Conservation (phyloP, 1,140 invertebrate species). For the Sycophila sp. region DNA sequence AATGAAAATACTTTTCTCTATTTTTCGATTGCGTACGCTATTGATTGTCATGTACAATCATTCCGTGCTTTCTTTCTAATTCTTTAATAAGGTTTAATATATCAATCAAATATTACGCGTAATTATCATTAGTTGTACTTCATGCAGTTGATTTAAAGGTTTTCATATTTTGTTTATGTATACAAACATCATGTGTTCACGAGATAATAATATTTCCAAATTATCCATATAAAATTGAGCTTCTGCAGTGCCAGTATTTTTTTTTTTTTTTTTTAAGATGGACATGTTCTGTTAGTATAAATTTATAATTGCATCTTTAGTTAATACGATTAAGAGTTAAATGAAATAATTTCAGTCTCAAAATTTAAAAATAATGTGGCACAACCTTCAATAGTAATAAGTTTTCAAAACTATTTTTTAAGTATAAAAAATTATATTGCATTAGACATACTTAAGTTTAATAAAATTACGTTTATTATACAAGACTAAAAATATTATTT, state of each 20-base stretch:
- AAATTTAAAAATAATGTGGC: neutral
- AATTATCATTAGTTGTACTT: too few species aligned
- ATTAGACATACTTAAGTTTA: too few species aligned
- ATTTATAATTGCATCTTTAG: too few species aligned
- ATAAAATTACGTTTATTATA: too few species aligned
- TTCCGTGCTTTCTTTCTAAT: constrained; percentile 4
- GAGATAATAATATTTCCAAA: neutral
- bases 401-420: neutral
- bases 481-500: too few species aligned
- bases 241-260: neutral
- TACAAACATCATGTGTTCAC: too few species aligned
- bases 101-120: too few species aligned
- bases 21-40: constrained; percentile 26
- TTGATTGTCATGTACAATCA: constrained; percentile 46
- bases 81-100: constrained; percentile 8
- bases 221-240: neutral
- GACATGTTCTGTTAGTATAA: neutral
- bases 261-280: neutral
- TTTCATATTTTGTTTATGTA: too few species aligned
- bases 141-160: too few species aligned
- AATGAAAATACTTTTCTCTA: constrained; percentile 1
- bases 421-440: too few species aligned
- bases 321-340: too few species aligned
- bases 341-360: neutral
- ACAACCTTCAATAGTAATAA: neutral